A percentile compares a stretch with the other conserved stretches of the same genome.
These are phyloP conservation scores for Phthorimaea operculella DNA, from an alignment of 1,140 invertebrate species.

Conservation along the genomic window DNA sequence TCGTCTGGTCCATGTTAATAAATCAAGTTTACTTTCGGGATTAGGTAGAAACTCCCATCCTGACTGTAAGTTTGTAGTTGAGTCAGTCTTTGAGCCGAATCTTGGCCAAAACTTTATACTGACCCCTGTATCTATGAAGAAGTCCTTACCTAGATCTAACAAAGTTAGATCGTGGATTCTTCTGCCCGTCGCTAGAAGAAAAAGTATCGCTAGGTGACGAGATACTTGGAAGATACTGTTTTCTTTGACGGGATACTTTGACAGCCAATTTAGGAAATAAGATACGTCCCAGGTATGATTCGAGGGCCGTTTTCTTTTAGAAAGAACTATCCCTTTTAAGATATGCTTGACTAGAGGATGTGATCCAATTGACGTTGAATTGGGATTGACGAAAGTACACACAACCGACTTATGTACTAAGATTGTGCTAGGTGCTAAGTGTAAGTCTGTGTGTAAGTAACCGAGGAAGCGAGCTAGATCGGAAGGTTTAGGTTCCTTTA, in stretches of 20 bases:
- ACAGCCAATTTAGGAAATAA: background rate
- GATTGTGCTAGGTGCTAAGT: background rate
- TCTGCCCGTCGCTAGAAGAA: background rate
- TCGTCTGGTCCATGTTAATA: background rate
- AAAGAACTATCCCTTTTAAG: background rate
- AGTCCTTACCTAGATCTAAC: background rate
- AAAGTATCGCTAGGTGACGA: background rate
- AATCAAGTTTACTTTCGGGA: background rate
- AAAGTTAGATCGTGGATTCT: slow-evolving; percentile 1
- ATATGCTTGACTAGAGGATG: background rate
- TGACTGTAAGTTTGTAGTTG: background rate
- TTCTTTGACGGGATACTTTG: background rate
- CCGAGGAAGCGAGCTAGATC: background rate
- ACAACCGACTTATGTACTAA: background rate
- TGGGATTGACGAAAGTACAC: background rate
- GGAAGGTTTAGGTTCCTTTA: background rate
- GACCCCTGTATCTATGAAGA: background rate
- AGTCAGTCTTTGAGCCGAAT: slow-evolving; percentile 1
- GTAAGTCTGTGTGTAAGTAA: background rate
- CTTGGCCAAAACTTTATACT: slow-evolving; percentile 1
- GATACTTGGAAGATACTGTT: background rate
- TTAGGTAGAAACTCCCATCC: background rate
- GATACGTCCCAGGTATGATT: background rate
- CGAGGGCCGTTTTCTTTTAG: background rate
- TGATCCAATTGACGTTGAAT: background rate